These are phyloP conservation scores for Conus ventricosus DNA, from an alignment of 1,140 invertebrate species.

Conservation along the genomic window DNA sequence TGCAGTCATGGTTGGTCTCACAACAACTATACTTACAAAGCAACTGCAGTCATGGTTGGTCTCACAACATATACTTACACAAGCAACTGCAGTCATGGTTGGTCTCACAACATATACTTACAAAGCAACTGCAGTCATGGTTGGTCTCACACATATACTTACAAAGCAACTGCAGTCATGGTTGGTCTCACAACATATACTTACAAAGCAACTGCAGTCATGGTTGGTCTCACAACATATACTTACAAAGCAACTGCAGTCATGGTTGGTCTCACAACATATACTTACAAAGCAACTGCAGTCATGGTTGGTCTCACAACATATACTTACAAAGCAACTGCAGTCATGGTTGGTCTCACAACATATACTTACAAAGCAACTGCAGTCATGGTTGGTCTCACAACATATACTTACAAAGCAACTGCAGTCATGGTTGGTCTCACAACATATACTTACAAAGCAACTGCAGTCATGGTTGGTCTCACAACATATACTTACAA, in stretches of 20 bases:
- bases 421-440: conserved; percentile 91
- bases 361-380: conserved; percentile 87
- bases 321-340: conserved; percentile 85
- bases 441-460: conserved; percentile 84
- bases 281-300: conserved; percentile 84
- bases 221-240: conserved; percentile 89
- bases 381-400: conserved; percentile 90
- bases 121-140: conserved; percentile 89
- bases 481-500: conserved; percentile 85
- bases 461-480: conserved; percentile 90
- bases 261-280: conserved; percentile 89
- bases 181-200: conserved; percentile 89
- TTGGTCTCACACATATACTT: conserved; percentile 88
- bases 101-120: conserved; percentile 89
- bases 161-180: conserved; percentile 87
- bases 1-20: conserved; percentile 90
- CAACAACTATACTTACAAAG: conserved; percentile 83
- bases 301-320: conserved; percentile 92
- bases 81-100: conserved; percentile 89
- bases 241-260: conserved; percentile 87
- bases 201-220: conserved; percentile 87
- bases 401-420: conserved; percentile 84
- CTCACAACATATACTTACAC: conserved; percentile 84
- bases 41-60: conserved; percentile 90
- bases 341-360: conserved; percentile 89